phyloP scores from a whole-genome alignment of 2,888 invertebrate genomes.

The Chrysolina oricalcia region DNA sequence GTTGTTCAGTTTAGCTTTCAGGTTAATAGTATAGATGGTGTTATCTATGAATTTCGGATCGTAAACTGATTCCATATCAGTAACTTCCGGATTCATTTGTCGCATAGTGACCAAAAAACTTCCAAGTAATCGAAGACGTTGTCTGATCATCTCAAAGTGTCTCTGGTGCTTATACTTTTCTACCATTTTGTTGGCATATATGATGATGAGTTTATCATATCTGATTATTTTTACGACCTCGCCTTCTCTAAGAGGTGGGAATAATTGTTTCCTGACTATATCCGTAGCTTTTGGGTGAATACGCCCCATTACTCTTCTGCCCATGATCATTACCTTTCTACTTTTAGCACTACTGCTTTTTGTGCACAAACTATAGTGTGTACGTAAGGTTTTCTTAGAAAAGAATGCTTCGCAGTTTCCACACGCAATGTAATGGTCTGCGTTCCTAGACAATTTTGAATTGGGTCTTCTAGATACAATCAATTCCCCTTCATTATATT shows the following conservation, averaged over 20 bases:
- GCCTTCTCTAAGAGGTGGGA: constrained; percentile 26
- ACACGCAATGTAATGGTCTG: constrained; percentile 29
- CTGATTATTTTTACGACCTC: constrained; percentile 12
- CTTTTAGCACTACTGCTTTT: neutral
- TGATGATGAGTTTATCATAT: constrained; percentile 35
- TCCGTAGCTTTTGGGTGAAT: constrained; percentile 26
- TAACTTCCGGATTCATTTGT: constrained; percentile 39
- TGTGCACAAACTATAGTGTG: constrained; percentile 22
- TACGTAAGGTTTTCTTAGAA: constrained; percentile 20
- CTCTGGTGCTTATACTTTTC: constrained; percentile 46
- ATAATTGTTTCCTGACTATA: constrained; percentile 26
- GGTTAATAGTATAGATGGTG: constrained; percentile 44
- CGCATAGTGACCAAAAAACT: constrained; percentile 40
- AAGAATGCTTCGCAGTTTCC: constrained; percentile 34
- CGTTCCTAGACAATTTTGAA: neutral
- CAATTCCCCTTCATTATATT: constrained; percentile 33
- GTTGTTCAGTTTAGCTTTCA: constrained; percentile 45
- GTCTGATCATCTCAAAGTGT: constrained; percentile 53
- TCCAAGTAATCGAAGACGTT: constrained; percentile 50
- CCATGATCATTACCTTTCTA: constrained; percentile 18
- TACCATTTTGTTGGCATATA: constrained; percentile 40
- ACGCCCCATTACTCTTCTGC: constrained; percentile 26
- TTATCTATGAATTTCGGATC: constrained; percentile 50
- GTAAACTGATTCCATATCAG: constrained; percentile 51
- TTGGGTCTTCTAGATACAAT: constrained; percentile 30